phyloP scores from a whole-genome alignment of 2,113 vertebrate species.

The Oxyruncus cristatus region DNA sequence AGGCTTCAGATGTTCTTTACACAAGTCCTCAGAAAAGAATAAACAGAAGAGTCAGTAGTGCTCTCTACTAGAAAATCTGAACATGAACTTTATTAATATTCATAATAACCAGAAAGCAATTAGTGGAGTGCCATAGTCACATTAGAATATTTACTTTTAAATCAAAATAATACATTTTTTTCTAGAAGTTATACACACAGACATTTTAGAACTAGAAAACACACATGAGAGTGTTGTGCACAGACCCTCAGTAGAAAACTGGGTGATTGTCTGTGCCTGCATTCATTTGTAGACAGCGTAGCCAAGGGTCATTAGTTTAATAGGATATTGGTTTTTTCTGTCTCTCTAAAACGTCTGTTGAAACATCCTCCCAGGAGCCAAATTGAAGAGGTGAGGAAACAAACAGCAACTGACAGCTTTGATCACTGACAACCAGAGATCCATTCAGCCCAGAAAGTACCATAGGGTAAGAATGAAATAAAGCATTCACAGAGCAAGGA shows the following conservation, averaged over 20 bases:
- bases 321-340: slow-evolving; percentile 74
- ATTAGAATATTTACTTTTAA: background rate
- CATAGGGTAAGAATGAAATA: background rate
- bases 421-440: slow-evolving; percentile 65
- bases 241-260: slow-evolving; percentile 12
- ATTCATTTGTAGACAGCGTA: slow-evolving; percentile 41
- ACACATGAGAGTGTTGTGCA: background rate
- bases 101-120: slow-evolving; percentile 27
- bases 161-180: background rate
- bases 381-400: slow-evolving; percentile 74
- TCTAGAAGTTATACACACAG: background rate
- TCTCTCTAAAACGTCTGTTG: slow-evolving; percentile 74
- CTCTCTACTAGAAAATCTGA: slow-evolving; percentile 36
- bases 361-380: slow-evolving; percentile 75
- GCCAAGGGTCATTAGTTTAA: slow-evolving; percentile 79
- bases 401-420: slow-evolving; percentile 74
- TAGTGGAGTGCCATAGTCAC: background rate
- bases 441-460: slow-evolving; percentile 19
- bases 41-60: background rate
- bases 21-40: background rate
- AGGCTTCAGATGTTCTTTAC: background rate
- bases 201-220: background rate
- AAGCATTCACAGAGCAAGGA: background rate
- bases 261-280: slow-evolving; percentile 29
- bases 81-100: slow-evolving; percentile 20